These are phyloP conservation scores for Fregetta grallaria DNA, from an alignment of 2,113 vertebrate species.

Conservation along the genomic window DNA sequence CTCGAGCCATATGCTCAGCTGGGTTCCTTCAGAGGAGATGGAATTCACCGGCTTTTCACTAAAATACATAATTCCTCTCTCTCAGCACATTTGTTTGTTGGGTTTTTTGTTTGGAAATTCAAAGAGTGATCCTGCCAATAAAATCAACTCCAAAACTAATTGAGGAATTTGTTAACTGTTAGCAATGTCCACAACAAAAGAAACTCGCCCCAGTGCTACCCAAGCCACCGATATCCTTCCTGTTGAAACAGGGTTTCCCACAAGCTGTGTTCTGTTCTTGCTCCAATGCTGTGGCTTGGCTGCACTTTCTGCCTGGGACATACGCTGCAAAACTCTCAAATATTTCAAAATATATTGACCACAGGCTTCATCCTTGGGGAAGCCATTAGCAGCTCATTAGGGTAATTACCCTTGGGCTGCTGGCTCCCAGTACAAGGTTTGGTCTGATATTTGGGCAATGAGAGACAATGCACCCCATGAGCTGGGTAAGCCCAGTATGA, in stretches of 20 bases:
- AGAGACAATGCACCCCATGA: background rate
- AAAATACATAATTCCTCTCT: background rate
- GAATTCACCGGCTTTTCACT: background rate
- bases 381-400: background rate
- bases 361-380: background rate
- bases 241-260: background rate
- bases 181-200: background rate
- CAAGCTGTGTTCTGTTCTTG: rapidly evolving
- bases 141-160: background rate
- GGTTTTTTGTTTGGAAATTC: background rate
- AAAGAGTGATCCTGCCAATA: background rate
- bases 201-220: background rate
- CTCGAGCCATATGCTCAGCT: constrained; percentile 39
- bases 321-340: rapidly evolving
- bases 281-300: background rate
- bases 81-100: background rate
- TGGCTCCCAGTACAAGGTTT: background rate
- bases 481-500: background rate
- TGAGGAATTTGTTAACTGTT: background rate
- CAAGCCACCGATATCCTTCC: background rate
- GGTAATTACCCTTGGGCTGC: background rate
- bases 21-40: background rate
- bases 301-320: rapidly evolving
- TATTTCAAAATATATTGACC: background rate
- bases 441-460: background rate